phyloP scores from a whole-genome alignment of 1,140 invertebrate genomes.

The Drosophila pallidifrons region DNA sequence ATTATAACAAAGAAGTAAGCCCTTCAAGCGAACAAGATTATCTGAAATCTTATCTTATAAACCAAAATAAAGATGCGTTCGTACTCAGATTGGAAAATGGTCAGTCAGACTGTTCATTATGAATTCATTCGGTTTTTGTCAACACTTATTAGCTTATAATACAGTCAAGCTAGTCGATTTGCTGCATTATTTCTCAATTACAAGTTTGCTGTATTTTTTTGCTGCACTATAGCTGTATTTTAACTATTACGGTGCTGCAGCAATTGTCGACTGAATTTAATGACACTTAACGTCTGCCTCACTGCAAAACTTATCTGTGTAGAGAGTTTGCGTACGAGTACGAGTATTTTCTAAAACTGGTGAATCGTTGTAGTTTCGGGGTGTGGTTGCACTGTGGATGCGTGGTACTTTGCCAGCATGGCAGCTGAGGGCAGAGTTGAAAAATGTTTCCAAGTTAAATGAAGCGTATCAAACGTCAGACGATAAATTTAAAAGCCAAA shows the following conservation, averaged over 20 bases:
- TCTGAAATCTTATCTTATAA: too few relatives aligned
- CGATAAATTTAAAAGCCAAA: slow-evolving; percentile 83
- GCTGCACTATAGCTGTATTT: slow-evolving; percentile 11
- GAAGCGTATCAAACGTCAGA: slow-evolving; percentile 82
- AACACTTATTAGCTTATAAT: background rate
- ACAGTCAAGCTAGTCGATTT: too few relatives aligned
- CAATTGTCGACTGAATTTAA: slow-evolving; percentile 60
- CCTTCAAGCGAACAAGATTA: too few relatives aligned
- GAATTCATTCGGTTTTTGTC: background rate
- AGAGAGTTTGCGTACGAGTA: background rate
- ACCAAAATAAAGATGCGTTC: too few relatives aligned
- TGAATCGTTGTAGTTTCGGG: slow-evolving; percentile 21
- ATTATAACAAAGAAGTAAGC: background rate
- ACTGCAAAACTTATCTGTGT: slow-evolving; percentile 48
- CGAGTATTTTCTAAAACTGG: slow-evolving; percentile 57
- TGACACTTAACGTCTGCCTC: slow-evolving; percentile 65
- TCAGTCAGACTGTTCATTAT: background rate
- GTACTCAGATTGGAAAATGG: background rate
- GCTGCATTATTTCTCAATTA: too few relatives aligned
- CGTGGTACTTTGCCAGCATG: background rate
- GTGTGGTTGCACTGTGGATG: background rate
- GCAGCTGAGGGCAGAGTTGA: slow-evolving; percentile 58
- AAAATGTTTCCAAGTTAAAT: slow-evolving; percentile 83
- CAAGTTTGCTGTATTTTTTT: slow-evolving; percentile 6
- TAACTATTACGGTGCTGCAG: slow-evolving; percentile 28